Base-by-base conservation (phyloP, 2,888 invertebrate species). In the Rhopalosiphum nymphaeae region DNA sequence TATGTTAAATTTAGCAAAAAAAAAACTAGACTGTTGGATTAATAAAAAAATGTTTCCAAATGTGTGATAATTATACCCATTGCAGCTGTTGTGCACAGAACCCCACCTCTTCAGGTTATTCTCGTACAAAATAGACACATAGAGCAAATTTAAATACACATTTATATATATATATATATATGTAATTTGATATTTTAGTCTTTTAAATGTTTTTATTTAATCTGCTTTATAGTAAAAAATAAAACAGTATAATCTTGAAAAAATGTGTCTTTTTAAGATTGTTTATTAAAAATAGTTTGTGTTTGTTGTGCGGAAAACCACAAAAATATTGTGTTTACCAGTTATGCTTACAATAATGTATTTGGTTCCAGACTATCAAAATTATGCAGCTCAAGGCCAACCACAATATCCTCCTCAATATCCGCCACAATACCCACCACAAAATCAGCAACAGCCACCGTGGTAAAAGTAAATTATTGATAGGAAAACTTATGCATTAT, bases 321-420 rank as follows among this genome's bases (percentile, higher is more conserved):
- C 42, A 85, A 92, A 92, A 16, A 88, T 61, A 61, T 93, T 25
- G 9, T 36, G 36, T 44, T 56, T 46, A 84, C 49, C 67, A 89
- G 16, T 78, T 67, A 21, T n/a, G 84, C 42, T 88, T 93, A 87
- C 57, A 46, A 13, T 26, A 56, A 29, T 87, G 10, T 25, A 87
- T 89, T 94, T 85, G 29, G 46, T 78, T 95, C 25, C 91, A 95
- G 95, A 86, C 21, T 95, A 95, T 93, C 95, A 94, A 84, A 94
- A 93, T 46, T 94, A 94, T 46, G 94, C 94, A 36, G 44, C 42
- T 36, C 94, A 94, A 85, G 89, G 94, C 5, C 95, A 95, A 84
- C 94, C 94, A 36, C 95, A 95, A 61, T 95, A 95, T 93, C 95
- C 95, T 26, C 94, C 91, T 44, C 95, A 95, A 89, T 94, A 95